Evolutionary conservation across 2,888 invertebrate species (phyloP).

Genomic region (Brachypterus glaber): DNA sequence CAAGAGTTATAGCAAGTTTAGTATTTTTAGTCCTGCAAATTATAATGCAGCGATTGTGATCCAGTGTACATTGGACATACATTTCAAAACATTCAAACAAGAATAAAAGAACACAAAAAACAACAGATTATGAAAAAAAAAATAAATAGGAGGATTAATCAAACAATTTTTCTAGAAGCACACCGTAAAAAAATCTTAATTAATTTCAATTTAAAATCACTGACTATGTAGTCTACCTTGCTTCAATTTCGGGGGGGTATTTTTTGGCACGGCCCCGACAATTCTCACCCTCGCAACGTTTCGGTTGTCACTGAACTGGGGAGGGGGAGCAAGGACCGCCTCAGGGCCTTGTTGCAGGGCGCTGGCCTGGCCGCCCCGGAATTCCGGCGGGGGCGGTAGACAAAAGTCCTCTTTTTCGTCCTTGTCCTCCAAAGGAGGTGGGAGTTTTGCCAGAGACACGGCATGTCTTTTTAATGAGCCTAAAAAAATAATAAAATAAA

Average conservation of each 20-base stretch:
- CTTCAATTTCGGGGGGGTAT: slow-evolving; percentile 33
- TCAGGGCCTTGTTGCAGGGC: slow-evolving; percentile 35
- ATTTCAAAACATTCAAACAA: too few species aligned
- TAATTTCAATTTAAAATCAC: slow-evolving; percentile 23
- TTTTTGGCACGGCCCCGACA: slow-evolving; percentile 74
- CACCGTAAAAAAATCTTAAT: too few species aligned
- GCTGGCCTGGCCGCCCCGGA: slow-evolving; percentile 42
- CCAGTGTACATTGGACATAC: too few species aligned
- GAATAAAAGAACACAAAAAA: too few species aligned
- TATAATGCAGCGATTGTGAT: too few species aligned
- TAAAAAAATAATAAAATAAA: too few species aligned
- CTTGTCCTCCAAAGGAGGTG: slow-evolving; percentile 67
- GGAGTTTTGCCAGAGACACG: slow-evolving; percentile 68
- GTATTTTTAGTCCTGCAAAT: too few species aligned
- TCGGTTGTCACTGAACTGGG: slow-evolving; percentile 76
- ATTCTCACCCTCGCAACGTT: slow-evolving; percentile 61
- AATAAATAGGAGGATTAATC: too few species aligned
- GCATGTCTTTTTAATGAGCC: slow-evolving; percentile 24
- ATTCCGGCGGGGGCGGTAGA: slow-evolving; percentile 49
- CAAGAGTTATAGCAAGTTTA: too few species aligned
- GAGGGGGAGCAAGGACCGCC: slow-evolving; percentile 72
- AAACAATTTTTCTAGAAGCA: too few species aligned
- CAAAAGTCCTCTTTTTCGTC: slow-evolving; percentile 58
- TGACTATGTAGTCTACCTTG: slow-evolving; percentile 40
- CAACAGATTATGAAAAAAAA: too few species aligned